Conservation (phyloP, 2,797 vertebrate species). For the Xenentodon cancila region DNA sequence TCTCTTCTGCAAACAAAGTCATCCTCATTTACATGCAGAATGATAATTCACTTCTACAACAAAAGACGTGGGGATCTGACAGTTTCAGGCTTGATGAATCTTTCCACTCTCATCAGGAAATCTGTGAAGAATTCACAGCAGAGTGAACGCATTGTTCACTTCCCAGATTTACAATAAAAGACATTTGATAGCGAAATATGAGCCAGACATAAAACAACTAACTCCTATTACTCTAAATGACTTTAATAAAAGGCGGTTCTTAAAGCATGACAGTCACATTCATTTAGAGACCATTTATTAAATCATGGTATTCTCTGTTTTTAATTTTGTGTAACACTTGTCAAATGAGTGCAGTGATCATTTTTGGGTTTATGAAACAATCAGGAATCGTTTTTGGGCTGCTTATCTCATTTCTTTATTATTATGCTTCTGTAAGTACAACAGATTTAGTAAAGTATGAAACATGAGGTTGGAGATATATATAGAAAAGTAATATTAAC, state of each 20-base stretch:
- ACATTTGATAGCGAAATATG: conserved; percentile 42
- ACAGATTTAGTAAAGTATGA: conserved; percentile 18
- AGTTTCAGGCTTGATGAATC: conserved; percentile 49
- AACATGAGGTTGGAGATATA: too few species aligned
- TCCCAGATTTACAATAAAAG: conserved; percentile 37
- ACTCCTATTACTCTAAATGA: conserved; percentile 8
- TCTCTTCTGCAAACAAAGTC: not conserved
- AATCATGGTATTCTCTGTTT: too few species aligned
- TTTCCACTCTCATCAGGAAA: conserved; percentile 50
- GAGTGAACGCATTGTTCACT: conserved; percentile 54
- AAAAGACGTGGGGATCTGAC: conserved; percentile 46
- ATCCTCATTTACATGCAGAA: conserved; percentile 44
- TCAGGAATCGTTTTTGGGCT: too few species aligned
- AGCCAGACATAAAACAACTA: conserved; percentile 45
- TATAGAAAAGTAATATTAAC: conserved; percentile 7
- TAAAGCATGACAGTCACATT: not conserved
- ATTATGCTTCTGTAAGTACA: conserved; percentile 20
- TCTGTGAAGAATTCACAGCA: conserved; percentile 52
- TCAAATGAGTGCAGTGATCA: too few species aligned
- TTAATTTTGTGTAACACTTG: too few species aligned
- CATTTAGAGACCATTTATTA: too few species aligned
- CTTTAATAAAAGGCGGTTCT: not conserved
- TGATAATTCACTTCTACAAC: conserved; percentile 28
- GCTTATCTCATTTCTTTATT: too few species aligned
- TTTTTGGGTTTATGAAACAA: too few species aligned